These are phyloP conservation scores for Hippopotamyrus pictus DNA, from an alignment of 2,797 vertebrate species.

Conservation along the genomic window DNA sequence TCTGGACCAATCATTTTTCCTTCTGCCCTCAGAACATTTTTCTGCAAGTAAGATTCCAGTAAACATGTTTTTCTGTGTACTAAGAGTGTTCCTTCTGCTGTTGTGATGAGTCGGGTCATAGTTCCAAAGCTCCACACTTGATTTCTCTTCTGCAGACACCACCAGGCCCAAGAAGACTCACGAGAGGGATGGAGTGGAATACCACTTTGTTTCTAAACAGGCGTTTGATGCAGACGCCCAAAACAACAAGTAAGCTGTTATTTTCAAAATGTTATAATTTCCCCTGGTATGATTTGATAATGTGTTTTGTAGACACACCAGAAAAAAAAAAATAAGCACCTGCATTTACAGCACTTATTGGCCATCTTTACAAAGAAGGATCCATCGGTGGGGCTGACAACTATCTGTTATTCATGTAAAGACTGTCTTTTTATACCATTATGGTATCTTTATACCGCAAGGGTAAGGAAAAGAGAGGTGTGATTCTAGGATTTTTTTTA, in stretches of 20 bases:
- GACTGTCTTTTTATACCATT: background rate
- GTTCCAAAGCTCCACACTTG: background rate
- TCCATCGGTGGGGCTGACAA: background rate
- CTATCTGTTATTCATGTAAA: background rate
- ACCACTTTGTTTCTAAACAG: slow-evolving; percentile 90
- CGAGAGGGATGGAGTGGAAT: slow-evolving; percentile 90
- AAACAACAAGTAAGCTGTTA: slow-evolving; percentile 77
- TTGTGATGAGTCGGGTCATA: background rate
- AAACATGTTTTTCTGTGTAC: background rate
- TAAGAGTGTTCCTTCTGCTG: background rate
- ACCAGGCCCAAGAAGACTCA: slow-evolving; percentile 85
- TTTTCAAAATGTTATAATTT: background rate
- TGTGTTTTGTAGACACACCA: background rate
- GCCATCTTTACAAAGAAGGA: background rate
- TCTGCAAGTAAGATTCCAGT: background rate
- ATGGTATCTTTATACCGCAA: background rate
- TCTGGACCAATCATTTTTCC: background rate
- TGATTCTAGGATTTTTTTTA: background rate
- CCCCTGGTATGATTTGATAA: background rate
- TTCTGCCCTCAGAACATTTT: background rate
- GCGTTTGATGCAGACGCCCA: slow-evolving; percentile 81
- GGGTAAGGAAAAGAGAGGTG: background rate
- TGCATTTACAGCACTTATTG: background rate
- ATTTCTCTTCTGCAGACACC: slow-evolving; percentile 64
- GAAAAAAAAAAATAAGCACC: background rate